Evolutionary conservation across 2,797 vertebrate genomes (phyloP).

Genomic region (Cirrhinus molitorella): DNA sequence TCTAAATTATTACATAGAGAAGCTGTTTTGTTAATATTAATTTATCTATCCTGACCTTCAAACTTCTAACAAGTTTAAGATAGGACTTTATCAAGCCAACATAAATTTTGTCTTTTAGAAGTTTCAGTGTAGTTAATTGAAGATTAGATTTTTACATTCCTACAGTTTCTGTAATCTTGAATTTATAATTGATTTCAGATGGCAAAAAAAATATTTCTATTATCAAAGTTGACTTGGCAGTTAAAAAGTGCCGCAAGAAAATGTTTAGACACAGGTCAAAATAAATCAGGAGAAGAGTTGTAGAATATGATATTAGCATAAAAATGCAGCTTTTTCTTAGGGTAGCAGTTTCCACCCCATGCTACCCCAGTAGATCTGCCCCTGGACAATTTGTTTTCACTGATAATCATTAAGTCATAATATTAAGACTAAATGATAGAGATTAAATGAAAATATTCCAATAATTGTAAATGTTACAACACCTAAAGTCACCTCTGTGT

Average conservation of each 20-base stretch:
- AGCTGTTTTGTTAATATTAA: too few species aligned
- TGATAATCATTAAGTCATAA: neutral
- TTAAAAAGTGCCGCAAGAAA: neutral
- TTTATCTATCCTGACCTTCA: neutral
- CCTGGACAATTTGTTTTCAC: neutral
- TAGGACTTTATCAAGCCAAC: too few species aligned
- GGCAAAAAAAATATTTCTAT: neutral
- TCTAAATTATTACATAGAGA: too few species aligned
- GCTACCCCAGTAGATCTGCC: too few species aligned
- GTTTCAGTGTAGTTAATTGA: too few species aligned
- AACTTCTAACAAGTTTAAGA: too few species aligned
- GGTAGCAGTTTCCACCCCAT: neutral
- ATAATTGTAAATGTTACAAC: neutral
- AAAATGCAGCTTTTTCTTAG: neutral
- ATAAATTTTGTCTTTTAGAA: too few species aligned
- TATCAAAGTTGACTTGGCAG: neutral
- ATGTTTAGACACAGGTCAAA: too few species aligned
- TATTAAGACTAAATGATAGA: neutral
- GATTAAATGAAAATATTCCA: neutral
- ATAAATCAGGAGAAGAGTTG: neutral
- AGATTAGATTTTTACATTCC: too few species aligned
- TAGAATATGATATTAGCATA: neutral
- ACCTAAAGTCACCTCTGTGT: slow-evolving; percentile 41
- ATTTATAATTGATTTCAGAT: neutral
- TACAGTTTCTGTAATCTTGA: neutral